These are phyloP conservation scores for Carabus problematicus DNA, from an alignment of 2,888 invertebrate species.

Conservation along the genomic window DNA sequence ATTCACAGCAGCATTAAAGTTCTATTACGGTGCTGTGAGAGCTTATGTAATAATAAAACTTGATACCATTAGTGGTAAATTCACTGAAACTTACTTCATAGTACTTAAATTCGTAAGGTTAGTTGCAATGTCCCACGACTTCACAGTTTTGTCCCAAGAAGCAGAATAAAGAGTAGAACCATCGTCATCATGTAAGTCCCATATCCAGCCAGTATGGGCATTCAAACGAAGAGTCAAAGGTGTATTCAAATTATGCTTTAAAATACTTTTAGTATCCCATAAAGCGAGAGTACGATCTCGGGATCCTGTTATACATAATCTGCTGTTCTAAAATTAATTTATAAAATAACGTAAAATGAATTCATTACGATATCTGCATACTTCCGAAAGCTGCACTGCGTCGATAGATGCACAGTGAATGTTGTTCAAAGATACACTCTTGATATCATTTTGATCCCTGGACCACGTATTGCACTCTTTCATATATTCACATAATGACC, in stretches of 20 bases:
- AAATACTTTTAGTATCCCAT: slow-evolving; percentile 61
- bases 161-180: slow-evolving; percentile 63
- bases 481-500: no score
- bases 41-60: no score
- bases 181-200: slow-evolving; percentile 60
- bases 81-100: slow-evolving; percentile 58
- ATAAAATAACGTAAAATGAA: no score
- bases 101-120: slow-evolving; percentile 61
- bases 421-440: no score
- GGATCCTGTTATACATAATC: slow-evolving; percentile 65
- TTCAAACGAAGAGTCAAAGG: slow-evolving; percentile 58
- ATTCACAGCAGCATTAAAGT: neutral
- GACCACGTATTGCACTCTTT: no score
- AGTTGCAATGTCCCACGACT: slow-evolving; percentile 63
- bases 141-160: slow-evolving; percentile 68
- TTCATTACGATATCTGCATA: no score
- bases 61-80: neutral
- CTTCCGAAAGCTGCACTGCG: no score
- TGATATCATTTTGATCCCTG: no score
- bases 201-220: slow-evolving; percentile 71
- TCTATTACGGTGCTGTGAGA: no score
- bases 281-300: slow-evolving; percentile 66
- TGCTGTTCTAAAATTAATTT: slow-evolving; percentile 56
- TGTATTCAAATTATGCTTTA: slow-evolving; percentile 50
- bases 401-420: no score